Evolutionary conservation across 30 jellyfish, hydroid and myxozoan genomes (phyloP), one percentile per base, ranked within the genome.

Genomic region (Sanderia malayensis): DNA sequence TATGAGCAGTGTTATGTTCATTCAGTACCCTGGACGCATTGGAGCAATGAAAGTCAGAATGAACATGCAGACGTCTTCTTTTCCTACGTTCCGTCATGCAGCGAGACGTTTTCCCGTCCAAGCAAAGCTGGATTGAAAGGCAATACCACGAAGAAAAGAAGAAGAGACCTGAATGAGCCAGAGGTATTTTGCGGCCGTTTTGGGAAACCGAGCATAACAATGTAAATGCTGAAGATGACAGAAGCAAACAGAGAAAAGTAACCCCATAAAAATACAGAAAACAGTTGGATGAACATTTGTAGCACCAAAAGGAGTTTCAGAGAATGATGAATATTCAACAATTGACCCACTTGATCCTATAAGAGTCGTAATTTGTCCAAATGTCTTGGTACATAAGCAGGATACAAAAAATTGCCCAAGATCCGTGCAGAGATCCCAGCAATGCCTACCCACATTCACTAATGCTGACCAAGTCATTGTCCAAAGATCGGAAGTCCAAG

Each of bases 391-490:
- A 32, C 74, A 61, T 32, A 17, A 59, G 24, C 29, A 61, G 29
- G 74, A 61, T 32, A 61, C 29, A 11, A 59, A 30, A 27, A 67
- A 46, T 18, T 73, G 13, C 41, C 86, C 86, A 58, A 33, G 19
- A n/a, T 20, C 27, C 27, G 85, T 58, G 20, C 23, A 58, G 33
- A 18, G 83, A 25, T 73, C 85, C 37, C 68, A 58, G 41, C 46
- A 57, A 8, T 73, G 86, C 34, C 37, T 19, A 7, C 18, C 25
- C 20, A 7, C 72, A 4, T 73, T 73, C 37, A 59, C 45, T 22
- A 25, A 73, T 24, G 24, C 69, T 58, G 83, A 73, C 37, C 27
- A 8, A 13, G 68, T 73, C 70, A 82, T 46, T 31, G 86, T 73
- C 19, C 19, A 24, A 34, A 57, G 74, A 22, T 4, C 23, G 9